Percentiles rank a stretch among this genome's conserved stretches.
Conservation (phyloP, 1,140 invertebrate species). For the Littorina saxatilis region DNA sequence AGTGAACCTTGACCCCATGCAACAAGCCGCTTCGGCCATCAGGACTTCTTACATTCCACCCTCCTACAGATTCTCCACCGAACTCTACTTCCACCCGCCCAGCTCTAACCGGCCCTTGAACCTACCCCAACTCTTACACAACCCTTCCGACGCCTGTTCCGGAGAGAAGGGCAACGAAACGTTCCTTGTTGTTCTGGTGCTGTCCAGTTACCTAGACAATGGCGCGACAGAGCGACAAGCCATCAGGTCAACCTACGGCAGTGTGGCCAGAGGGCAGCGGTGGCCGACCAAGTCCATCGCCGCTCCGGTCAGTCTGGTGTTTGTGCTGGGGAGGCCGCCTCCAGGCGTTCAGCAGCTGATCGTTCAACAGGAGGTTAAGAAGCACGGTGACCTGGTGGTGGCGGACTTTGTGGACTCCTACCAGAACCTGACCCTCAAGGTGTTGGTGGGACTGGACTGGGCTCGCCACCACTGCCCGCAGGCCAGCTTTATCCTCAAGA, state of each 20-base stretch:
- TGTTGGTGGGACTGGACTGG: slow-evolving; percentile 82
- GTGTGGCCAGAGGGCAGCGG: slow-evolving; percentile 31
- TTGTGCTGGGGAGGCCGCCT: slow-evolving; percentile 49
- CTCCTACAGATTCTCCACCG: not conserved
- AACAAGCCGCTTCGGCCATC: not conserved
- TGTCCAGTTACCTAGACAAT: slow-evolving; percentile 9
- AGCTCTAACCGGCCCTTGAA: not conserved
- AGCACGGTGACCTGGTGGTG: slow-evolving; percentile 85
- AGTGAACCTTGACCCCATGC: too few relatives aligned
- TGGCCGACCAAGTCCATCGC: slow-evolving; percentile 39
- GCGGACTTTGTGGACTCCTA: slow-evolving; percentile 89
- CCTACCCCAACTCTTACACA: not conserved
- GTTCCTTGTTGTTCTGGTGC: slow-evolving; percentile 14
- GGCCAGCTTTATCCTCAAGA: slow-evolving; percentile 78
- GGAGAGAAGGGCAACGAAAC: not conserved
- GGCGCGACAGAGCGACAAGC: not conserved
- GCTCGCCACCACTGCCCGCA: not conserved
- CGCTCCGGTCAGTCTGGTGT: slow-evolving; percentile 46
- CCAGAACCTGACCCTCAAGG: slow-evolving; percentile 91
- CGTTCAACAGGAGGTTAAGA: slow-evolving; percentile 81
- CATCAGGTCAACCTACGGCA: slow-evolving; percentile 49
- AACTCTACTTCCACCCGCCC: slow-evolving; percentile 5
- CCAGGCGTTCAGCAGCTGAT: slow-evolving; percentile 28
- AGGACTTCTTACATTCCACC: not conserved
- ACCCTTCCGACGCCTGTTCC: not conserved